Conservation (phyloP, 2,113 vertebrate genomes). For the Labeo catla region DNA sequence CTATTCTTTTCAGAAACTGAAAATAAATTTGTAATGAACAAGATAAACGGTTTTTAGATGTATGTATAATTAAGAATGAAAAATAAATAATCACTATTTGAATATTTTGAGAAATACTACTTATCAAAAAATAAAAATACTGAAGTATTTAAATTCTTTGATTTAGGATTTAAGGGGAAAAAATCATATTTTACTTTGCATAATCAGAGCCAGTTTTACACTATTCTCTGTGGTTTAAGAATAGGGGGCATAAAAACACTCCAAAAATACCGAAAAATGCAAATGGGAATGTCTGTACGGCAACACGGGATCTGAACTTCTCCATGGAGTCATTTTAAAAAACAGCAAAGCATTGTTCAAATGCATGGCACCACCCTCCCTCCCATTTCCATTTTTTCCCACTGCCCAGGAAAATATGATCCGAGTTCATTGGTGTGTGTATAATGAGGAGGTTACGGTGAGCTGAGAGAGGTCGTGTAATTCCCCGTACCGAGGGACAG, state of each 20-base stretch:
- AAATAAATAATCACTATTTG: not conserved
- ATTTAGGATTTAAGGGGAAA: not conserved
- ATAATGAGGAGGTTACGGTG: slow-evolving; percentile 84
- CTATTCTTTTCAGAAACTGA: not conserved
- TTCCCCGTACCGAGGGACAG: slow-evolving; percentile 79
- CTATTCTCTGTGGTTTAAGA: not conserved
- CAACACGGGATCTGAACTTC: slow-evolving; percentile 51
- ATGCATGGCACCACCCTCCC: slow-evolving; percentile 73
- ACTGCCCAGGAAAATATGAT: slow-evolving; percentile 77
- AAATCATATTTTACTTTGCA: not conserved
- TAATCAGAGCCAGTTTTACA: not conserved
- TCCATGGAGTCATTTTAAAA: slow-evolving; percentile 68
- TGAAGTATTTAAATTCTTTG: not conserved
- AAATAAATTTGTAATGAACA: not conserved
- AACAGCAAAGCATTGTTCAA: slow-evolving; percentile 79
- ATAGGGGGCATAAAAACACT: not conserved
- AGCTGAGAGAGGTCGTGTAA: slow-evolving; percentile 83
- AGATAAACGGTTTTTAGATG: not conserved
- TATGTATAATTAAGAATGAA: not conserved
- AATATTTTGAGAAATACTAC: not conserved
- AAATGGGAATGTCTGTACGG: slow-evolving; percentile 31
- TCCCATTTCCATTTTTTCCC: slow-evolving; percentile 75
- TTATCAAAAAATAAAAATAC: not conserved
- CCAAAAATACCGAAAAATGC: slow-evolving; percentile 30
- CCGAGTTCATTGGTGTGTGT: slow-evolving; percentile 82